These are phyloP conservation scores for Cyprinodon diabolis DNA, from an alignment of 2,797 vertebrate genomes.

Conservation along the genomic window DNA sequence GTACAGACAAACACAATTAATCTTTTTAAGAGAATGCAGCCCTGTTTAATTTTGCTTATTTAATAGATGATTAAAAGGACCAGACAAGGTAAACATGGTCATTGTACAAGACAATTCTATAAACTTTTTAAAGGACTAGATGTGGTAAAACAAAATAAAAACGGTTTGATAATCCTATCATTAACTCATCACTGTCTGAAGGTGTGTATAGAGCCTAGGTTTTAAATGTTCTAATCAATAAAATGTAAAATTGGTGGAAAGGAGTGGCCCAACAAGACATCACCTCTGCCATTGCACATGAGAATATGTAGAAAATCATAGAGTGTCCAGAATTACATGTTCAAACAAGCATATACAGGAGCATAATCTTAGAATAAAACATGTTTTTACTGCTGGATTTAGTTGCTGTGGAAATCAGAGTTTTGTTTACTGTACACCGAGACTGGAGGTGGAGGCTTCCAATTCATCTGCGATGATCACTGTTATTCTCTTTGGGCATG, in stretches of 20 bases:
- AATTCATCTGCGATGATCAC: neutral
- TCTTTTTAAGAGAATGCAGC: no score
- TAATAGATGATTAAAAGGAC: neutral
- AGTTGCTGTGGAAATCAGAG: neutral
- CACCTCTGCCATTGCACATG: neutral
- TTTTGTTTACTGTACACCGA: conserved; percentile 1
- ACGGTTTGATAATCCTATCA: neutral
- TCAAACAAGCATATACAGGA: neutral
- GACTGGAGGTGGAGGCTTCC: neutral
- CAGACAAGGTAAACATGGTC: neutral
- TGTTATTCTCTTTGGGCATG: neutral
- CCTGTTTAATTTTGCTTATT: neutral
- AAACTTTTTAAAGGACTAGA: neutral
- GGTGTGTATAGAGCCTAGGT: neutral
- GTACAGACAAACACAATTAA: no score
- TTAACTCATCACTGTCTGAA: neutral
- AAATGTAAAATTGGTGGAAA: neutral
- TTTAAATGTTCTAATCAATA: neutral
- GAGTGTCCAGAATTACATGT: neutral
- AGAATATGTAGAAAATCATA: neutral
- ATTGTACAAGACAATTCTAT: neutral
- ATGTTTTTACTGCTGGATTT: conserved; percentile 1
- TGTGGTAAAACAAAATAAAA: neutral
- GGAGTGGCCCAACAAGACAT: neutral
- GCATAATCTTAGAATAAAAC: neutral